Evolutionary conservation across 2,888 invertebrate genomes (phyloP).

Genomic region (Chorisops tibialis): DNA sequence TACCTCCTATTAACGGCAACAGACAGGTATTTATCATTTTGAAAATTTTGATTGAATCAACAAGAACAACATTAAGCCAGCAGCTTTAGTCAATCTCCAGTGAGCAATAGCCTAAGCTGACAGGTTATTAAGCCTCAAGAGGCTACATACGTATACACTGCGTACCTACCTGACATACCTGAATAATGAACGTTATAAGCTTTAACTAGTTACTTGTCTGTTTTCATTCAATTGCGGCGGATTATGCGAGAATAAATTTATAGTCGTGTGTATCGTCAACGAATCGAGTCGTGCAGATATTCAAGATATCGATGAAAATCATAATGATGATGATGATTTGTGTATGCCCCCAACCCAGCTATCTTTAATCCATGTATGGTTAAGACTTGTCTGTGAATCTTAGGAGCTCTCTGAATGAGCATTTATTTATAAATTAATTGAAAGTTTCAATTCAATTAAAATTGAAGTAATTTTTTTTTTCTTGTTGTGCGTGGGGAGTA

Average conservation of each 20-base stretch:
- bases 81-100: slow-evolving; percentile 26
- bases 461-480: too few relatives aligned
- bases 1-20: slow-evolving; percentile 30
- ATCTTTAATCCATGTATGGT: too few relatives aligned
- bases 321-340: too few relatives aligned
- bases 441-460: too few relatives aligned
- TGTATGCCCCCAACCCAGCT: too few relatives aligned
- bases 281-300: slow-evolving; percentile 19
- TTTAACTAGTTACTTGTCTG: slow-evolving; percentile 23
- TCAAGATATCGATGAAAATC: slow-evolving; percentile 18
- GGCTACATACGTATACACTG: slow-evolving; percentile 1
- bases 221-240: slow-evolving; percentile 27
- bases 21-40: slow-evolving; percentile 33
- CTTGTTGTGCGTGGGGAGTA: too few relatives aligned
- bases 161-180: too few relatives aligned
- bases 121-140: slow-evolving; percentile 18
- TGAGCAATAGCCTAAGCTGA: slow-evolving; percentile 24
- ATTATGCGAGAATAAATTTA: slow-evolving; percentile 19
- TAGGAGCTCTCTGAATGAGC: too few relatives aligned
- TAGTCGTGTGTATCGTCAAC: too few relatives aligned
- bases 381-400: too few relatives aligned
- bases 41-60: slow-evolving; percentile 33
- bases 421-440: too few relatives aligned
- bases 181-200: too few relatives aligned
- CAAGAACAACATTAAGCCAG: slow-evolving; percentile 21